phyloP scores from a whole-genome alignment of 1,140 invertebrate genomes.

The Papilio xuthus region DNA sequence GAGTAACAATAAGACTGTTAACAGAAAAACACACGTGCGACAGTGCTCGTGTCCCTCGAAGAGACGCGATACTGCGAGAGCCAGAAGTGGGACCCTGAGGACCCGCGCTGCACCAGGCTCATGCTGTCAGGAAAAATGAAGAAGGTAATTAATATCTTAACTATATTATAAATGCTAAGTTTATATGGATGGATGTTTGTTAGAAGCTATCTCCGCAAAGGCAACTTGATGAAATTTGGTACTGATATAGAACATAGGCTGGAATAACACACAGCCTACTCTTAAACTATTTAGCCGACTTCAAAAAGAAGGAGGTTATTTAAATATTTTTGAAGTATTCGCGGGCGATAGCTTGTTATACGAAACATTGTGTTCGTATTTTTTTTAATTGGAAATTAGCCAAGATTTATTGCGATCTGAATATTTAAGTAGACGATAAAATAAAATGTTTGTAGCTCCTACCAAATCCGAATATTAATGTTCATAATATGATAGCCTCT shows the following conservation, averaged over 20 bases:
- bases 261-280: no score
- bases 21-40: constrained; percentile 84
- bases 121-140: constrained; percentile 87
- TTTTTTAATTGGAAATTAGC: constrained; percentile 7
- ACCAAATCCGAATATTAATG: not conserved
- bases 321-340: no score
- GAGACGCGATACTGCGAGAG: constrained; percentile 85
- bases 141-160: constrained; percentile 81
- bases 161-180: no score
- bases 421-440: not conserved
- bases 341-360: no score
- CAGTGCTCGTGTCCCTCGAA: constrained; percentile 86
- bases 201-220: no score
- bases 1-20: not conserved
- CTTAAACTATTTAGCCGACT: no score
- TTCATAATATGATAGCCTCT: no score
- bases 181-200: no score
- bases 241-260: no score
- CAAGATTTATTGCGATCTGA: not conserved
- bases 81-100: constrained; percentile 87
- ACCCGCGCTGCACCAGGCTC: constrained; percentile 89
- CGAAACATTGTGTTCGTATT: not conserved
- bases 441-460: not conserved
- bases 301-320: no score
- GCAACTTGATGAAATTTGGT: no score